Base-by-base conservation (phyloP, 2,113 vertebrate species). In the Papio anubis region DNA sequence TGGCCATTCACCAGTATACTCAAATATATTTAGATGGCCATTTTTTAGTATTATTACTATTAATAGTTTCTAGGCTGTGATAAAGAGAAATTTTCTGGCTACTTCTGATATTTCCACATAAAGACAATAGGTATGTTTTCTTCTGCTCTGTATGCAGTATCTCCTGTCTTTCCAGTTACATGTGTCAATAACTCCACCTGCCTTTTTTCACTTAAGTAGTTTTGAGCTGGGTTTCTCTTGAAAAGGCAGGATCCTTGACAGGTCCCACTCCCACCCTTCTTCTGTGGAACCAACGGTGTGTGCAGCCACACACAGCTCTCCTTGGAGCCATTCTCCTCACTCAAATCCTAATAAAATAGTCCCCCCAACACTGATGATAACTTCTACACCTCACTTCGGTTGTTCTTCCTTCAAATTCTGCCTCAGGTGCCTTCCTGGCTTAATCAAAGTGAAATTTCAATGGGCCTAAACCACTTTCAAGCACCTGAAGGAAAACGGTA, bases 211-310 rank as follows among this genome's bases (percentile, higher is more conserved):
- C 30, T 8, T 14, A 11, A 32, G 66, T 70, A 52, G 57, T 30
- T 90, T 35, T 45, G 66, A 93, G 38, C 59, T 25, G 9, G 25
- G 23, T 43, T 76, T 93, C 76, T n/a, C 93, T 93, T n/a, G 35
- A 17, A 43, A 78, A 84, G 35, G 6, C 21, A n/a, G 50, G 38
- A 72, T 27, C 18, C 66, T 45, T 55, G 16, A 0, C 2, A 20
- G 7, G 45, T 61, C 50, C 59, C 17, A 23, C 2, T 16, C 9
- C n/a, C 8, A 1, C 18, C 43, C 35, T 45, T 50, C 38, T 72
- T 8, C 73, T 45, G 27, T 9, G 0, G 79, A 50, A 23, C 13
- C 45, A 4, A 4, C 0, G 16, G 20, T 8, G 1, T 16, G 11
- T 0, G 8, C 12, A n/a, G 32, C 12, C 57, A 8, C 40, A 50